Evolutionary conservation across 2,888 invertebrate genomes (phyloP), one percentile per base, ranked within the genome.

Genomic region (Netelia fuscicornis): DNA sequence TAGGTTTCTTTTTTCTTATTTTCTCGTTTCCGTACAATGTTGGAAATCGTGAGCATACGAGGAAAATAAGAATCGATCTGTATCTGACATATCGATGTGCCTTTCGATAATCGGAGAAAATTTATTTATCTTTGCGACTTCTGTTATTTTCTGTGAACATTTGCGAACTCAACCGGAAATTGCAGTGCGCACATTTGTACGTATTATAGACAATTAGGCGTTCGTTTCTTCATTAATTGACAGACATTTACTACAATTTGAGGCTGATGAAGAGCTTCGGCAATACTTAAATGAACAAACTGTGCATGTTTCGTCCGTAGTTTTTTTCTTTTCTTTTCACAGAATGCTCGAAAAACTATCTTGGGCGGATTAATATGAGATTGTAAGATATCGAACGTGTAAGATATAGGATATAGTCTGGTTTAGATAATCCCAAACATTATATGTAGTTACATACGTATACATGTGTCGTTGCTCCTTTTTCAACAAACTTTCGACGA

Each of bases 311-410:
- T 48, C 58, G 25, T 58, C 56, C 58, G 17, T 72, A n/a, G 9
- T 70, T 17, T 37, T 54, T 54, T 68, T 42, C 13, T 20, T 44
- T 60, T 17, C 13, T 44, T 25, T 48, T 44, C 3, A 25, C 13
- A 54, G 8, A 78, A 42, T 44, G 37, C 17, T 25, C 37, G 64
- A 71, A 64, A 56, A 62, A 62, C 42, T 37, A 58, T 76, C 67
- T 67, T 20, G 60, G 67, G 62, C n/a, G 72, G 44, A 78, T 44
- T 58, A 64, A 48, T 78, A 77, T 81, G 74, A 70, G 84, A 81
- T 78, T 86, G 84, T 81, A 71, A 78, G 64, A 83, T 83, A 85
- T 83, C 67, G 67, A 58, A 60, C 80, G 74, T 83, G 80, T 80
- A 84, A 84, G 68, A 81, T 78, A 77, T 72, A 81, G 56, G 8